phyloP scores from a whole-genome alignment of 2,113 vertebrate species.

The Atractosteus spatula region DNA sequence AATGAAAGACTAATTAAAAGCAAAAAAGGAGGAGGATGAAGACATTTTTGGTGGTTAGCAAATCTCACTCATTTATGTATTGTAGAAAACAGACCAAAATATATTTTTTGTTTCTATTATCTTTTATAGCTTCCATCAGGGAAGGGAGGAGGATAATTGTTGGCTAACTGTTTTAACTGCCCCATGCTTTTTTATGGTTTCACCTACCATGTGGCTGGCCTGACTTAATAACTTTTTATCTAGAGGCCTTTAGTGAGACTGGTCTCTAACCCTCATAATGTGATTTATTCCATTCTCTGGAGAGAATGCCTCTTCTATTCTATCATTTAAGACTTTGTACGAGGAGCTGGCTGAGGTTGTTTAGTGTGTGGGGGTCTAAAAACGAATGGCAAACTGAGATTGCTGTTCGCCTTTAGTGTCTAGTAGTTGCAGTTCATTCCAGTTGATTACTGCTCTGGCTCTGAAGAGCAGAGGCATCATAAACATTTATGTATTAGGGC shows the following conservation, averaged over 20 bases:
- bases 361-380: not conserved
- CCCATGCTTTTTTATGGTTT: too few species aligned
- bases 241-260: not conserved
- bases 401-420: not conserved
- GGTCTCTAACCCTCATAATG: not conserved
- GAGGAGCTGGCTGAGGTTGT: not conserved
- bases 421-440: conserved; percentile 31
- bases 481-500: conserved; percentile 66
- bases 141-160: conserved; percentile 48
- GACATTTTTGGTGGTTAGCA: too few species aligned
- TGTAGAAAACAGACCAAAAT: too few species aligned
- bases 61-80: too few species aligned
- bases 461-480: conserved; percentile 60
- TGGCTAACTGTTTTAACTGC: conserved; percentile 32
- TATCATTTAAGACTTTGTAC: not conserved
- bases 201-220: not conserved
- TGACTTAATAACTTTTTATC: not conserved
- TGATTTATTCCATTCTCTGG: not conserved
- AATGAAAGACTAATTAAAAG: too few species aligned
- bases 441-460: conserved; percentile 62
- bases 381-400: not conserved
- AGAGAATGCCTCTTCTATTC: not conserved
- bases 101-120: too few species aligned
- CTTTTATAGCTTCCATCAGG: too few species aligned
- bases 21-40: too few species aligned